phyloP scores from a whole-genome alignment of 1,140 invertebrate genomes.

The Tetragonula clypearis region DNA sequence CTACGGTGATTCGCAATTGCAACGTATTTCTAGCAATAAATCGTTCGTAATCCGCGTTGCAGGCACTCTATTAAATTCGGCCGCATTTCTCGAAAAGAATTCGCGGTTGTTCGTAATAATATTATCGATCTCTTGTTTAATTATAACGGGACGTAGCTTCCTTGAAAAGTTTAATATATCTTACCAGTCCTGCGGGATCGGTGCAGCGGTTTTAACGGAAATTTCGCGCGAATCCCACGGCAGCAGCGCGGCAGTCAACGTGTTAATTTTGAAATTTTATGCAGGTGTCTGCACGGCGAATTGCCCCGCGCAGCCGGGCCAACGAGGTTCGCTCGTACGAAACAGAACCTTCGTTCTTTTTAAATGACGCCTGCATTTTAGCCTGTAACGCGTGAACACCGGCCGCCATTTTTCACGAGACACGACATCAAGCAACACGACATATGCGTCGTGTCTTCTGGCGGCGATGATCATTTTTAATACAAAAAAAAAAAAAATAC shows the following conservation, averaged over 20 bases:
- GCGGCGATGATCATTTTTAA: background rate
- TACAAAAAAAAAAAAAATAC: background rate
- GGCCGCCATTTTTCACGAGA: background rate
- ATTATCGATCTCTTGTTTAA: constrained; percentile 28
- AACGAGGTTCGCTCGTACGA: background rate
- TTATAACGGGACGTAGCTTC: background rate
- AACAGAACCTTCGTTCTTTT: constrained; percentile 16
- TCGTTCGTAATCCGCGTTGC: background rate
- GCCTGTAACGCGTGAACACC: background rate
- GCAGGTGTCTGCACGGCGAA: constrained; percentile 9
- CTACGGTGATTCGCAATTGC: too few relatives aligned
- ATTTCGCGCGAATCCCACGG: constrained; percentile 37
- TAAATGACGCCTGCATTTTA: constrained; percentile 22
- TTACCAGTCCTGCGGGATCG: constrained; percentile 26
- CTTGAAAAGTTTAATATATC: constrained; percentile 36
- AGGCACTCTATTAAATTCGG: background rate
- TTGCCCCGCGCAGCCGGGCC: constrained; percentile 1
- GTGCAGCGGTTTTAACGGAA: constrained; percentile 40
- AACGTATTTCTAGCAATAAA: background rate
- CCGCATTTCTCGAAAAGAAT: background rate
- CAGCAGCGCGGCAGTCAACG: constrained; percentile 33
- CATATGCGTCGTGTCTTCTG: background rate
- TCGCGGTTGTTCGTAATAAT: background rate
- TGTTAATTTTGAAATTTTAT: constrained; percentile 54
- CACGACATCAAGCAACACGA: background rate